Evolutionary conservation across 2,113 vertebrate species (phyloP).

Genomic region (Oophaga pumilio): DNA sequence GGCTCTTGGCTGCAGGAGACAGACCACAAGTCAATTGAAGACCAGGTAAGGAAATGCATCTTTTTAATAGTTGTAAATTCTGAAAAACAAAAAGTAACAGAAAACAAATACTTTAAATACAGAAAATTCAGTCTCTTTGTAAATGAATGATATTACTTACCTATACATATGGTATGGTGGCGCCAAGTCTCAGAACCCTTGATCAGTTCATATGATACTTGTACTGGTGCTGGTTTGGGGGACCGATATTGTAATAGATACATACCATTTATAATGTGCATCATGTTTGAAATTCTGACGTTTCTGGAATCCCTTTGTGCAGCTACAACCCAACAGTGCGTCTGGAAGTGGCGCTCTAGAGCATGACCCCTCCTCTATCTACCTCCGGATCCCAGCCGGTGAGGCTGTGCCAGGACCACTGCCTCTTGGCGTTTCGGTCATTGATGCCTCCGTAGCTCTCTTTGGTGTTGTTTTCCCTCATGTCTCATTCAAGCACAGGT

Average conservation of each 20-base stretch:
- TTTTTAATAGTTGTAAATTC: not conserved
- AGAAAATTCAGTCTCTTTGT: too few species aligned
- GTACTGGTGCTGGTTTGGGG: too few species aligned
- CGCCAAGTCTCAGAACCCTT: too few species aligned
- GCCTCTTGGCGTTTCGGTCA: constrained; percentile 94
- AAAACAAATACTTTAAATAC: too few species aligned
- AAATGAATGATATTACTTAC: too few species aligned
- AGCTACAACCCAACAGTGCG: constrained; percentile 97
- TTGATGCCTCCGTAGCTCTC: constrained; percentile 94
- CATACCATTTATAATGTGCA: too few species aligned
- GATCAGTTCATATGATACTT: too few species aligned
- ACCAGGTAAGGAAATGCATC: constrained; percentile 81
- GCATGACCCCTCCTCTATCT: constrained; percentile 96
- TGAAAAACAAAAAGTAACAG: not conserved
- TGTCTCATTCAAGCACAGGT: constrained; percentile 97
- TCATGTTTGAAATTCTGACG: too few species aligned
- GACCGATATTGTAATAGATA: too few species aligned
- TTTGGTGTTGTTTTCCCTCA: constrained; percentile 98
- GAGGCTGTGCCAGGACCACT: constrained; percentile 95
- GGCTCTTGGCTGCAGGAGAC: constrained; percentile 99
- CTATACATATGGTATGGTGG: too few species aligned
- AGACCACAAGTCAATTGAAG: constrained; percentile 97
- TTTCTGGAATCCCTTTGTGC: constrained; percentile 44
- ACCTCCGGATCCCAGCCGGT: constrained; percentile 89
- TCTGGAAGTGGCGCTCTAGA: constrained; percentile 97